A percentile compares a stretch with the other conserved stretches of the same genome.
Evolutionary conservation across 1,140 invertebrate genomes (phyloP).

Genomic region (Drosophila carrolli): DNA sequence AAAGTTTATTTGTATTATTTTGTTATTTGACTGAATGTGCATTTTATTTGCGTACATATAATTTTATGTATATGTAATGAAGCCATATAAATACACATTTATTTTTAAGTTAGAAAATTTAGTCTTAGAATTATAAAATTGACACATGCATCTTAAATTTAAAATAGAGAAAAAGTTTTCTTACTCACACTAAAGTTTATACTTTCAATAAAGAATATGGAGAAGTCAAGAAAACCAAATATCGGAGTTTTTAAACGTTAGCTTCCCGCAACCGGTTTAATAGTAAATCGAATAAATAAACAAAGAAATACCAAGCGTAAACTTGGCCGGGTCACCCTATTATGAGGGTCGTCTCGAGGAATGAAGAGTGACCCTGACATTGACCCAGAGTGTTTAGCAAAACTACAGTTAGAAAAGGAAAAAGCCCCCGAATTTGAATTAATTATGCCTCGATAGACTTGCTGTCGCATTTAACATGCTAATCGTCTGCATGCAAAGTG

Average conservation of each 20-base stretch:
- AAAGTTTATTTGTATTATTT: not conserved
- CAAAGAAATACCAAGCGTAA: constrained; percentile 14
- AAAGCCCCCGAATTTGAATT: constrained; percentile 18
- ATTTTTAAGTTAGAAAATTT: too few species aligned
- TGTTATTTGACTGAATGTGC: too few species aligned
- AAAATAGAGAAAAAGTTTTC: too few species aligned
- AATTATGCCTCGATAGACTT: constrained; percentile 10
- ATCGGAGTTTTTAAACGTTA: not conserved
- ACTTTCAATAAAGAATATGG: not conserved
- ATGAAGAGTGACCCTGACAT: constrained; percentile 42
- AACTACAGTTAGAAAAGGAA: not conserved
- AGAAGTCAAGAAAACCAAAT: not conserved
- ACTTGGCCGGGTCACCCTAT: constrained; percentile 46
- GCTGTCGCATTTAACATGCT: constrained; percentile 29
- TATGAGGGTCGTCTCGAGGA: constrained; percentile 23
- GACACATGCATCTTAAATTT: not conserved
- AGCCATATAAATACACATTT: too few species aligned
- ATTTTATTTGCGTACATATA: too few species aligned
- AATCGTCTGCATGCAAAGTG: not conserved
- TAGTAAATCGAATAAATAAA: constrained; percentile 20
- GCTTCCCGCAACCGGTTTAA: constrained; percentile 15
- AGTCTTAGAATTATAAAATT: too few species aligned
- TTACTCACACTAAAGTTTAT: too few species aligned
- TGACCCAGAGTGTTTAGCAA: constrained; percentile 42
- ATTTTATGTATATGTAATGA: too few species aligned